Evolutionary conservation across 2,113 vertebrate genomes (phyloP).

Genomic region (Tylochromis polylepis): DNA sequence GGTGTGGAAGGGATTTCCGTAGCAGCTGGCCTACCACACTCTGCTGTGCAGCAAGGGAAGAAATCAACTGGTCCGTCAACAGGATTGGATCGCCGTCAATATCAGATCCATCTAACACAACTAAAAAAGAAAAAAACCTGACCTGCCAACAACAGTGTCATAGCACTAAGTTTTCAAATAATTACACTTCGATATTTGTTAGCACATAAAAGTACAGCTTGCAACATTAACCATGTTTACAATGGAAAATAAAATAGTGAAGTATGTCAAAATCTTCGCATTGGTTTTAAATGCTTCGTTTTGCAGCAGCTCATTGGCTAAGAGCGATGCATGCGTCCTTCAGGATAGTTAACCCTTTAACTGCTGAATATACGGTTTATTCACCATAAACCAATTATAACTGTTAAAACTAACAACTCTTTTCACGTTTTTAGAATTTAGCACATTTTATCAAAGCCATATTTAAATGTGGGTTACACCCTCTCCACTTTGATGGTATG

Average conservation of each 20-base stretch:
- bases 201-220: neutral
- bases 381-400: too few species aligned
- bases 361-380: too few species aligned
- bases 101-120: neutral
- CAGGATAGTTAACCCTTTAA: too few species aligned
- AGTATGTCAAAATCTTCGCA: neutral
- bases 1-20: neutral
- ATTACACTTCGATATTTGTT: neutral
- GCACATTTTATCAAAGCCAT: neutral
- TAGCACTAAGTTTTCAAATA: neutral
- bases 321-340: too few species aligned
- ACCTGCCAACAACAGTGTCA: neutral
- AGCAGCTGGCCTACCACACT: neutral
- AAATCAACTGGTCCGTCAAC: neutral
- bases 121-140: neutral
- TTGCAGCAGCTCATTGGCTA: too few species aligned
- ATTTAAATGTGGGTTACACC: neutral
- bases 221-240: neutral
- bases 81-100: neutral
- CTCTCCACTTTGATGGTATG: neutral
- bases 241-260: neutral
- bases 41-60: accelerated
- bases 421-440: too few species aligned
- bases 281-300: neutral
- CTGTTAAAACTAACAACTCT: neutral